Percentiles rank a stretch among this genome's conserved stretches.
phyloP scores from a whole-genome alignment of 2,888 invertebrate species.

The Apamea sordens region DNA sequence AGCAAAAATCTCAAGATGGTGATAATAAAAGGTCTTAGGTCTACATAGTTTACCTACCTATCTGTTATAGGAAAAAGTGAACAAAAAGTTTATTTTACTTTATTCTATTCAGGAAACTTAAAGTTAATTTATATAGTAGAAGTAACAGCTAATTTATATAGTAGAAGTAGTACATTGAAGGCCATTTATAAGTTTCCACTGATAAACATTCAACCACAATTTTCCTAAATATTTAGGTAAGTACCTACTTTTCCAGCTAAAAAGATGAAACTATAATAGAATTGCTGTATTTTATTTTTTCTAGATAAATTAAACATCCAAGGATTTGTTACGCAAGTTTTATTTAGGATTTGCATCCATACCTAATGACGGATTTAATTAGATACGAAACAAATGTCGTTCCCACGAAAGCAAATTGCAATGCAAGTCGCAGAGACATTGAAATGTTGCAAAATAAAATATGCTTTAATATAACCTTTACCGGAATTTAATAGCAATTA shows the following conservation, averaged over 20 bases:
- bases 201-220: not conserved
- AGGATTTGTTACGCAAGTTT: slow-evolving; percentile 14
- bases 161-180: not conserved
- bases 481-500: slow-evolving; percentile 27
- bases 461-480: slow-evolving; percentile 31
- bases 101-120: too few species aligned
- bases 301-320: not conserved
- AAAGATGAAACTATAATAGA: not conserved
- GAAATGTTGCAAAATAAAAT: slow-evolving; percentile 38
- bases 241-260: not conserved
- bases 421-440: slow-evolving; percentile 23
- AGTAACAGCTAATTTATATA: too few species aligned
- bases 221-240: not conserved
- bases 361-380: slow-evolving; percentile 4
- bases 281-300: not conserved
- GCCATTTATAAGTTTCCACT: not conserved
- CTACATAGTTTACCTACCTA: not conserved
- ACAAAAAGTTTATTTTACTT: not conserved
- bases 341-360: slow-evolving; percentile 20
- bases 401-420: slow-evolving; percentile 45
- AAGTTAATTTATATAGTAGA: too few species aligned
- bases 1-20: not conserved
- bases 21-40: not conserved
- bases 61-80: not conserved
- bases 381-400: slow-evolving; percentile 11